phyloP scores from a whole-genome alignment of 2,113 vertebrate species.

The Oreochromis aureus region DNA sequence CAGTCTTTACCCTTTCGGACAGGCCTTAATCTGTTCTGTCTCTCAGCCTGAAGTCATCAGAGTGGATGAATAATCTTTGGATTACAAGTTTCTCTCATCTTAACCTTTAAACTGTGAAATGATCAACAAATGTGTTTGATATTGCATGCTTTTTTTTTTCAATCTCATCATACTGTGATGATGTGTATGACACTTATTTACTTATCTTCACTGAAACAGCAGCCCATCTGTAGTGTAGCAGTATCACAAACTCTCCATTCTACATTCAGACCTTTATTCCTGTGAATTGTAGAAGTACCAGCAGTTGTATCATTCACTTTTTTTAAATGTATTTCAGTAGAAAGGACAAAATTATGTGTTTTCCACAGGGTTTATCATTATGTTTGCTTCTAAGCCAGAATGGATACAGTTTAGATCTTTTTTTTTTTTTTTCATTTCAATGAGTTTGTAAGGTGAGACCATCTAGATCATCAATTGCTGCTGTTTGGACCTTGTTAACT shows the following conservation, averaged over 20 bases:
- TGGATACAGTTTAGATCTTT: not conserved
- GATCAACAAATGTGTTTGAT: not conserved
- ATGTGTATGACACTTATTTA: not conserved
- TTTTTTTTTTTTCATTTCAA: not conserved
- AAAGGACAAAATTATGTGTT: not conserved
- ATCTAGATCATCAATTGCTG: not conserved
- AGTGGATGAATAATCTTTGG: not conserved
- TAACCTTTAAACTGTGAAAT: not conserved
- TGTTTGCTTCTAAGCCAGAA: not conserved
- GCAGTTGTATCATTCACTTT: not conserved
- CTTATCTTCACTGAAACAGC: not conserved
- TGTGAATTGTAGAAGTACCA: not conserved
- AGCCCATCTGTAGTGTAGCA: not conserved
- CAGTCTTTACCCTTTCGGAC: not conserved
- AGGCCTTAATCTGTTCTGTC: not conserved
- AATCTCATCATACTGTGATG: not conserved
- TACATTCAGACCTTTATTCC: not conserved
- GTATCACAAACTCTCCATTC: not conserved
- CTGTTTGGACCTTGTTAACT: slow-evolving; percentile 18
- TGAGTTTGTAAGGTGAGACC: not conserved
- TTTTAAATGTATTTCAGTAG: not conserved
- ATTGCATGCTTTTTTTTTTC: not conserved
- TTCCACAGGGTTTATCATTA: not conserved
- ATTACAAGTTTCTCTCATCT: not conserved
- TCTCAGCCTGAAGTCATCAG: not conserved